Evolutionary conservation across 1,140 invertebrate species (phyloP).

Genomic region (Drosophila orosa): DNA sequence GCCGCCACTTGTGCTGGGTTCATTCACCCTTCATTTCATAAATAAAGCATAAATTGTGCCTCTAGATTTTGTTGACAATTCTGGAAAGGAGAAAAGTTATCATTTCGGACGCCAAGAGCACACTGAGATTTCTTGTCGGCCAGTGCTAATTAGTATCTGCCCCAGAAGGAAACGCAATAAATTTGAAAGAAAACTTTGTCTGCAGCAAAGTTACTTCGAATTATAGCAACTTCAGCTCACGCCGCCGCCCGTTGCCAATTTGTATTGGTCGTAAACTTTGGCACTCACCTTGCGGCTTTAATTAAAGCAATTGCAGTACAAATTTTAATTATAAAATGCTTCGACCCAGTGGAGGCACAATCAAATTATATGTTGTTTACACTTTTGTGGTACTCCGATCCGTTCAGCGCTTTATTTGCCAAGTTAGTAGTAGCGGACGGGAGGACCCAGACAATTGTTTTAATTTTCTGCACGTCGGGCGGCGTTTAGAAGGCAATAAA

Average conservation of each 20-base stretch:
- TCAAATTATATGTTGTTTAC: conserved; percentile 65
- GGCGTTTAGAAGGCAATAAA: conserved; percentile 73
- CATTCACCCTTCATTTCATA: conserved; percentile 16
- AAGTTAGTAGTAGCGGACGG: conserved; percentile 49
- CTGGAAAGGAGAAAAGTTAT: conserved; percentile 11
- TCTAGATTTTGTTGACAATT: conserved; percentile 30
- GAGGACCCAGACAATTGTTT: conserved; percentile 68
- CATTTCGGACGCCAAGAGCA: conserved; percentile 24
- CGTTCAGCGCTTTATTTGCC: conserved; percentile 52
- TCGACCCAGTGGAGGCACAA: conserved; percentile 26
- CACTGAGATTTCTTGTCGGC: conserved; percentile 1
- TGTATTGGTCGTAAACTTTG: conserved; percentile 65
- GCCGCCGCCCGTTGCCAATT: conserved; percentile 27
- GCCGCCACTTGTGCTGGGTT: conserved; percentile 2
- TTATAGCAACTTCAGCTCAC: conserved; percentile 16
- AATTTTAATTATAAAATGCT: conserved; percentile 73
- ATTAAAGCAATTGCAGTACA: conserved; percentile 73
- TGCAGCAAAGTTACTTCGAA: conserved; percentile 36
- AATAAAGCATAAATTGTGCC: conserved; percentile 6
- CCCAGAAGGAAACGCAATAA: conserved; percentile 33
- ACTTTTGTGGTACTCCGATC: conserved; percentile 52
- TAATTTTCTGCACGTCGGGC: conserved; percentile 49
- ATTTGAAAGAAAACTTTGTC: conserved; percentile 52
- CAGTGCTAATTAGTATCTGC: conserved; percentile 43
- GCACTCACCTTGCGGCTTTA: conserved; percentile 67